Evolutionary conservation across 2,888 invertebrate genomes (phyloP), one percentile per base, ranked within the genome.

Genomic region (Neelides folsomi): DNA sequence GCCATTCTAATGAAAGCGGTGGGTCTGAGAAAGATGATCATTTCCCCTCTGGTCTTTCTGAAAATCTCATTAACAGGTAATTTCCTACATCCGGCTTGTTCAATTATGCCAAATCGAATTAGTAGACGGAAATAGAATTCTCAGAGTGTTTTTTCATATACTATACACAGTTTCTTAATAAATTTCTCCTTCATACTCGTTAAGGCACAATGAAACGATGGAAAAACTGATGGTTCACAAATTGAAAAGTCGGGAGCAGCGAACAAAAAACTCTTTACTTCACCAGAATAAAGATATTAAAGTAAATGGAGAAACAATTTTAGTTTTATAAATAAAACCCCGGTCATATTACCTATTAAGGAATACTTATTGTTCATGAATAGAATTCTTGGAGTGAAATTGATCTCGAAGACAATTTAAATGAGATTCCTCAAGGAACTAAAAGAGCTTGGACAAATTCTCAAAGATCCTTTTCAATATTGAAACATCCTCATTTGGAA

Each of bases 201-300:
- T 59, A 64, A 83, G 83, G 66, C 88, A 88, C 68, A 87, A 86
- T 64, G 76, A 79, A 57, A 80, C 83, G 54, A 88, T 88, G 87
- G 86, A 86, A 67, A 84, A 82, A 65, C 75, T 79, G 46, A 76
- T 88, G 75, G 72, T 82, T 1, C 82, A 83, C 7, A 27, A 27
- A 27, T 27, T 27, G 27, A 27, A 27, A 27, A 27, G 27, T 27
- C 76, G 80, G 1, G 80, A 81, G 56, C 72, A 74, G 2, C 73
- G 83, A 9, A 73, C 72, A 0, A 72, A 71, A 12, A 71, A 39
- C 16, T 39, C 16, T 13, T 39, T 15, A 8, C 39, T 15, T 39
- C 13, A 39, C 13, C 16, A 39, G 67, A 3, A 75, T 74, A 63
- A 75, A 64, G 27, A 27, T 5, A 5, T 27, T 27, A 72, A 71